Conservation (phyloP, 1,140 invertebrate species). For the Cataglyphis hispanica region DNA sequence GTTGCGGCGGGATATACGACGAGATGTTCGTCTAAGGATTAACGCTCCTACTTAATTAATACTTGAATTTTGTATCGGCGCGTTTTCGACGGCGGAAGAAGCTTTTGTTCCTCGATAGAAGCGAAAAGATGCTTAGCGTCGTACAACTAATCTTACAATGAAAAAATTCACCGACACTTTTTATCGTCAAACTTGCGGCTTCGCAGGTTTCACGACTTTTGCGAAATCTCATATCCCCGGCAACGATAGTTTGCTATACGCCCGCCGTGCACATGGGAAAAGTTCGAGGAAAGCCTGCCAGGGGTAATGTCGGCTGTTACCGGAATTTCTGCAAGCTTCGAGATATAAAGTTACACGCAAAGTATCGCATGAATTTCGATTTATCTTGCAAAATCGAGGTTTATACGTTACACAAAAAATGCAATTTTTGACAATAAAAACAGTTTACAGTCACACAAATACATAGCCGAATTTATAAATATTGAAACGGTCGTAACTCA, state of each 20-base stretch:
- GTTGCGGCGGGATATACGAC: neutral
- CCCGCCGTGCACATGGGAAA: neutral
- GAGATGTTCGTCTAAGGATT: neutral
- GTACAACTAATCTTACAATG: neutral
- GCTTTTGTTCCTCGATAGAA: neutral
- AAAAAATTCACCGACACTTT: neutral
- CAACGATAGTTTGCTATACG: constrained; percentile 41
- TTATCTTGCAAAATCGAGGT: constrained; percentile 9
- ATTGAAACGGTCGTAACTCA: neutral
- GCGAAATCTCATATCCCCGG: constrained; percentile 30
- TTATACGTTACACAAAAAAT: neutral
- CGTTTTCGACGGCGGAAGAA: neutral
- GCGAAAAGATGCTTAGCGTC: neutral
- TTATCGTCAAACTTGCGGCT: neutral
- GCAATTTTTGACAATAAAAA: constrained; percentile 9
- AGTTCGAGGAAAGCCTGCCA: constrained; percentile 27
- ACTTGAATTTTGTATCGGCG: too few species aligned
- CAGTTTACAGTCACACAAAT: too few species aligned
- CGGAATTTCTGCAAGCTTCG: constrained; percentile 25
- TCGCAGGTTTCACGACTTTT: constrained; percentile 36
- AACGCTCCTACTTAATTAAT: neutral
- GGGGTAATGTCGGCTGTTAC: constrained; percentile 29
- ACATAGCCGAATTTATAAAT: neutral
- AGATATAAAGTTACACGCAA: constrained; percentile 22
- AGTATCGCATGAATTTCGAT: constrained; percentile 7